Evolutionary conservation across 2,113 vertebrate genomes (phyloP).

Genomic region (Ictalurus punctatus): DNA sequence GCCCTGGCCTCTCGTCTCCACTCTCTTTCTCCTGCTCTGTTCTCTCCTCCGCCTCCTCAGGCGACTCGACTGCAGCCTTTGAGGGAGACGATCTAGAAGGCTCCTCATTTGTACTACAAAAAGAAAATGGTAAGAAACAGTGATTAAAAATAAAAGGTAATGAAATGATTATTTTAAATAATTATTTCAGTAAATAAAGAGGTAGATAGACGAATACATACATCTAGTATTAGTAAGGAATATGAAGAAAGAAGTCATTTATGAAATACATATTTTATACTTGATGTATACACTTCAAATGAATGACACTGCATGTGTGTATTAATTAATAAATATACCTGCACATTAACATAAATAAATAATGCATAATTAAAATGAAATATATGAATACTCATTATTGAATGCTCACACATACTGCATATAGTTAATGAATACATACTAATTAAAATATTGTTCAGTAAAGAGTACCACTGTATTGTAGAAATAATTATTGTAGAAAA

Average conservation of each 20-base stretch:
- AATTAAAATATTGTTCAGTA: neutral
- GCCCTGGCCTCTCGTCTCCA: constrained; percentile 44
- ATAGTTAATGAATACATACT: neutral
- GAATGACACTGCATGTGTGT: neutral
- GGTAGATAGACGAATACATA: neutral
- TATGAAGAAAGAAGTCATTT: neutral
- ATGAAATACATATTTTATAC: no score
- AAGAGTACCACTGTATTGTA: neutral
- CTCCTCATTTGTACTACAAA: constrained; percentile 31
- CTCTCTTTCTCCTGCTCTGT: neutral
- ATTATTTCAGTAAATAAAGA: neutral
- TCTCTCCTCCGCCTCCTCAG: neutral
- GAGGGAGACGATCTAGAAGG: constrained; percentile 37
- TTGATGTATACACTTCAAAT: no score
- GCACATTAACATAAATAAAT: neutral
- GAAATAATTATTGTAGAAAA: neutral
- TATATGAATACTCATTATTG: neutral
- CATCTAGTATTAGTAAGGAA: neutral
- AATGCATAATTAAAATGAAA: neutral
- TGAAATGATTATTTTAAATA: neutral
- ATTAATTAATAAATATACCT: neutral
- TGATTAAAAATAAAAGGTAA: neutral
- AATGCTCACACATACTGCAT: neutral
- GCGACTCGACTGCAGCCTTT: neutral
- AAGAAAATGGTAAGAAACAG: neutral